phyloP scores from a whole-genome alignment of 2,888 invertebrate genomes.

The Oligia strigilis region DNA sequence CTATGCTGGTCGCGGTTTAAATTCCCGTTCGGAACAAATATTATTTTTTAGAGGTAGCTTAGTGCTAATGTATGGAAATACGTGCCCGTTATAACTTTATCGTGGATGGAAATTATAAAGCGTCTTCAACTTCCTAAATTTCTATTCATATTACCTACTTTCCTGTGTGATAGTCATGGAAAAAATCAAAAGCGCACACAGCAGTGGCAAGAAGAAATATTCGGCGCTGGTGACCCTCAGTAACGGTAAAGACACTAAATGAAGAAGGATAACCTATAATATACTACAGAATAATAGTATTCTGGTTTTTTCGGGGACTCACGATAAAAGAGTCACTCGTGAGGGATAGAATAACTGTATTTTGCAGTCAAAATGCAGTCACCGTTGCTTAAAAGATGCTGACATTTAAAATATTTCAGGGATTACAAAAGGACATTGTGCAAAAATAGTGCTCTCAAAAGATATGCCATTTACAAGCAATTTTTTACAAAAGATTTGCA shows the following conservation, averaged over 20 bases:
- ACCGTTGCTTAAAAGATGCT: neutral
- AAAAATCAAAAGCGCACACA: neutral
- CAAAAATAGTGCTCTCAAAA: conserved; percentile 6
- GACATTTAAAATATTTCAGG: neutral
- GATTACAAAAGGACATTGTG: conserved; percentile 12
- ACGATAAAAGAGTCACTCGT: neutral
- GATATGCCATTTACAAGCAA: neutral
- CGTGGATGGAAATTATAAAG: too few relatives aligned
- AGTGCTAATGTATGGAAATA: too few relatives aligned
- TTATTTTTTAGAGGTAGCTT: neutral
- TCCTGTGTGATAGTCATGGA: too few relatives aligned
- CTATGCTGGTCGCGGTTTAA: too few relatives aligned
- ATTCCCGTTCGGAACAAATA: neutral
- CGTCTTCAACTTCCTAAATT: too few relatives aligned
- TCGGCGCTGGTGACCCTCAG: too few relatives aligned
- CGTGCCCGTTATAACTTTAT: too few relatives aligned
- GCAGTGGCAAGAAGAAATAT: neutral
- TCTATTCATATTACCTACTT: too few relatives aligned
- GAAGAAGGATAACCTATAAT: neutral
- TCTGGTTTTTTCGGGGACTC: neutral
- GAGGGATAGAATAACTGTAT: neutral
- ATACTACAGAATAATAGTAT: neutral
- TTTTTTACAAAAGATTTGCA: conserved; percentile 26
- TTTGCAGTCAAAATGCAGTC: neutral
- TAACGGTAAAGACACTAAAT: neutral